Conservation (phyloP, 2,888 invertebrate genomes). For the Andrena praecox region DNA sequence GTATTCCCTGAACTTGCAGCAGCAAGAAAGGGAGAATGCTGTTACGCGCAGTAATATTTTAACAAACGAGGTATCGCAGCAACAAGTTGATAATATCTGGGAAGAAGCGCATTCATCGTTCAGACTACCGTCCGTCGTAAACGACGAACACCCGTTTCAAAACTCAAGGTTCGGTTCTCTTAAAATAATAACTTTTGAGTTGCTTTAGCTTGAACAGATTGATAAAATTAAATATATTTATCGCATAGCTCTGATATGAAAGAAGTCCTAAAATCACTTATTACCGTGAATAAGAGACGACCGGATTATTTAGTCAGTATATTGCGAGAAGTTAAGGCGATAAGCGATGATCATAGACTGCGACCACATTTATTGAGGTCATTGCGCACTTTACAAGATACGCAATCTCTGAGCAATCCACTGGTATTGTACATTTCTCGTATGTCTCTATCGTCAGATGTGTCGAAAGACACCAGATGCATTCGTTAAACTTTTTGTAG, state of each 20-base stretch:
- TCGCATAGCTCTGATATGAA: constrained; percentile 75
- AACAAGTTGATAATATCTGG: constrained; percentile 78
- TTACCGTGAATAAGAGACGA: constrained; percentile 74
- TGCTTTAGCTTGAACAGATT: constrained; percentile 10
- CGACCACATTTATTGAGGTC: constrained; percentile 76
- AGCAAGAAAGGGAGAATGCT: constrained; percentile 75
- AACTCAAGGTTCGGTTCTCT: constrained; percentile 69
- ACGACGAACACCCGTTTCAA: constrained; percentile 72
- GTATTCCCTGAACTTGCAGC: constrained; percentile 79
- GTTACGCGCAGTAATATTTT: constrained; percentile 76
- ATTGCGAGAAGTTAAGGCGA: constrained; percentile 76
- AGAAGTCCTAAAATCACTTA: constrained; percentile 74
- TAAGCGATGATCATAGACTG: constrained; percentile 78
- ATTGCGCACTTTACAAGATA: constrained; percentile 74
- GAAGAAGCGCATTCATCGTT: constrained; percentile 77
- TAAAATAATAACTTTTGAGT: not conserved
- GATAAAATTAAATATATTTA: constrained; percentile 1
- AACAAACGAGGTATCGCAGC: constrained; percentile 75
- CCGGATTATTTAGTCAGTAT: constrained; percentile 78
- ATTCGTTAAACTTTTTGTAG: constrained; percentile 53
- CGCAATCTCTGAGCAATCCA: constrained; percentile 74
- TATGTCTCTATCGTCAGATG: not conserved
- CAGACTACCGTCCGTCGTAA: constrained; percentile 64
- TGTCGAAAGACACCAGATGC: not conserved
- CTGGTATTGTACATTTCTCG: constrained; percentile 68